Conservation (phyloP, 2,113 vertebrate genomes). For the Poecilia latipinna region DNA sequence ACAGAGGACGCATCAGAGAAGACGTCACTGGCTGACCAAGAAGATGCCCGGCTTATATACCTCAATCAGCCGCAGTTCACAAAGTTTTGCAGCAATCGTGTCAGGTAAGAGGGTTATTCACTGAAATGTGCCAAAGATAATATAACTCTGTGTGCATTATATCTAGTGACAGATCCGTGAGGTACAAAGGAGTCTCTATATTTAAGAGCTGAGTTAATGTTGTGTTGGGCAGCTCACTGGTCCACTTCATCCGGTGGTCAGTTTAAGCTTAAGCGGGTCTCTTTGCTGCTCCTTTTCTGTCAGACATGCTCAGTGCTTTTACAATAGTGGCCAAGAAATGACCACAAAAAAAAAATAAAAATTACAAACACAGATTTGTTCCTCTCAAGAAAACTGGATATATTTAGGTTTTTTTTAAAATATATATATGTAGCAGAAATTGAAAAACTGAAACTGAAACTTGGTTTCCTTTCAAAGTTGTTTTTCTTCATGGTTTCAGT, state of each 20-base stretch:
- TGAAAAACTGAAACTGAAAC: background rate
- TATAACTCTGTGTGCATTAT: background rate
- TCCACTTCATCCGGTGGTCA: background rate
- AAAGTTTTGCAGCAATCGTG: constrained; percentile 95
- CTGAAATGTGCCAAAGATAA: background rate
- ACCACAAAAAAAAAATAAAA: background rate
- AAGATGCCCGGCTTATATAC: constrained; percentile 91
- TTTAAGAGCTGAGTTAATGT: background rate
- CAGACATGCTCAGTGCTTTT: background rate
- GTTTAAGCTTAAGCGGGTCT: background rate
- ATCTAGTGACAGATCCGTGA: background rate
- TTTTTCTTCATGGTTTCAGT: background rate
- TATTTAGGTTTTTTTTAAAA: background rate
- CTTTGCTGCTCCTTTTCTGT: too few relatives aligned
- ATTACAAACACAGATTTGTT: background rate
- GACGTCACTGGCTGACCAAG: constrained; percentile 95
- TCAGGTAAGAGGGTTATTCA: constrained; percentile 84
- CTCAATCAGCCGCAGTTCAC: constrained; percentile 95
- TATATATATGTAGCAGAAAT: background rate
- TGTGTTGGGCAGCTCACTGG: background rate
- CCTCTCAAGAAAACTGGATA: background rate
- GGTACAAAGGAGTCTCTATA: background rate
- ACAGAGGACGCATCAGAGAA: constrained; percentile 93
- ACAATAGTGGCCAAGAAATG: background rate
- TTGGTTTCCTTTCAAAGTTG: background rate